Evolutionary conservation across 92 coral and sea anemone genomes (phyloP), one percentile per base, ranked within the genome.

Genomic region (Palythoa grandis): DNA sequence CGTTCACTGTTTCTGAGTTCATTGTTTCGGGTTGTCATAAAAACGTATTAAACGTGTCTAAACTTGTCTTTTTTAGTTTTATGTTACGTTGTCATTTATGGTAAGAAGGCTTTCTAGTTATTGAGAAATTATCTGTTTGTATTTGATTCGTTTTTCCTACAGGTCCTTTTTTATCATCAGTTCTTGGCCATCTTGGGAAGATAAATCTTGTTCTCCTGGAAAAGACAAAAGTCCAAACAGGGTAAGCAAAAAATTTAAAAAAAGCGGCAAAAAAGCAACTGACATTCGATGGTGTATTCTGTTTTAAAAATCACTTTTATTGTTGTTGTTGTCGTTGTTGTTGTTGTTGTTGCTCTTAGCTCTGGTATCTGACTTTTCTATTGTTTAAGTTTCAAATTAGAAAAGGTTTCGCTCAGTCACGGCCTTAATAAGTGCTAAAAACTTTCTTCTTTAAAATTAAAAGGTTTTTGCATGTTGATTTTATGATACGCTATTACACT

Each of bases 121-220:
- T 29, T 3, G 48, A 43, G 48, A 43, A 7, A 43, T 43, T 1
- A 43, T 43, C 48, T 43, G 22, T 63, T 25, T 5, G 14, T 25
- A 29, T 11, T 25, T 6, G 13, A 47, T 38, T 22, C 52, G 17
- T 70, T 11, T 75, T 70, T 16, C 14, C 56, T 79, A 24, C 56
- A 94, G 98, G 83, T 22, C 95, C 84, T 13, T 85, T 72, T 66
- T 78, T 85, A 74, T 94, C 94, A 1, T 94, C 98, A 10, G 90
- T 94, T 29, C 89, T 95, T 5, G 92, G 83, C 15, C 98, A 94
- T 70, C 89, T 94, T n/a, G 98, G 98, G 13, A 94, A 77, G 85
- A 91, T 92, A 57, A 92, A 85, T 74, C 79, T 91, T 78, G 95
- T 85, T 19, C 88, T 94, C 38, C 82, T 92, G 58, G 98, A 94